Base-by-base conservation (phyloP, 1,140 invertebrate genomes). In the Venturia canescens region DNA sequence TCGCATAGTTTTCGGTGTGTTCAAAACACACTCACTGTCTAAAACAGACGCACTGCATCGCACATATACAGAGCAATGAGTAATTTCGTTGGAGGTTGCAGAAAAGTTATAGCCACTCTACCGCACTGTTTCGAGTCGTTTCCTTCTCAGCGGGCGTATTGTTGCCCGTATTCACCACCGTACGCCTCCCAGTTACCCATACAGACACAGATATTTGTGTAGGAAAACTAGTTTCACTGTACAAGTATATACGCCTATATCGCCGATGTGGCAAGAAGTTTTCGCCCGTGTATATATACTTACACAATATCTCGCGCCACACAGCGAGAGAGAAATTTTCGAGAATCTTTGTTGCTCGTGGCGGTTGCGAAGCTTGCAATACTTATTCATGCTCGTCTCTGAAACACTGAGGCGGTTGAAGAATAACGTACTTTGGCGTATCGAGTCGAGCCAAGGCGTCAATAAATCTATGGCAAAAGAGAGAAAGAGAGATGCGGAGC, bases 361-460 rank as follows among this genome's bases (percentile, higher is more conserved):
- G 60, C 11, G 57, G 31, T 60, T 66, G 53, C 29, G 53, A 60
- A 50, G 26, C 60, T 69, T n/a, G 38, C 44, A 53, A 78, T 69
- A 67, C 66, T 78, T 78, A 78, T 78, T 78, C 60, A 78, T 78
- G 76, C 76, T 78, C 34, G 66, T 78, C 60, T 78, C 21, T 78
- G 69, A 23, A 78, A 79, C 69, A 57, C 44, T 50, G 31, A 9
- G 63, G n/a, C n/a, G 48, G 48, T 26, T 23, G 60, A 79, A 69
- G 69, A 79, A 79, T 79, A 79, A 72, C 50, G 78, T 21, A 57
- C 29, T 72, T 80, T 72, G 50, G 78, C 66, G 69, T 71, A 79
- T 82, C 80, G 78, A 76, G 31, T 50, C 34, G n/a, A 27, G 67
- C 27, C 38, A 27, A 57, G 50, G n/a, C 70, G 16, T 34, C 69